Evolutionary conservation across 2,797 vertebrate genomes (phyloP).

Genomic region (Oryzias sinensis): DNA sequence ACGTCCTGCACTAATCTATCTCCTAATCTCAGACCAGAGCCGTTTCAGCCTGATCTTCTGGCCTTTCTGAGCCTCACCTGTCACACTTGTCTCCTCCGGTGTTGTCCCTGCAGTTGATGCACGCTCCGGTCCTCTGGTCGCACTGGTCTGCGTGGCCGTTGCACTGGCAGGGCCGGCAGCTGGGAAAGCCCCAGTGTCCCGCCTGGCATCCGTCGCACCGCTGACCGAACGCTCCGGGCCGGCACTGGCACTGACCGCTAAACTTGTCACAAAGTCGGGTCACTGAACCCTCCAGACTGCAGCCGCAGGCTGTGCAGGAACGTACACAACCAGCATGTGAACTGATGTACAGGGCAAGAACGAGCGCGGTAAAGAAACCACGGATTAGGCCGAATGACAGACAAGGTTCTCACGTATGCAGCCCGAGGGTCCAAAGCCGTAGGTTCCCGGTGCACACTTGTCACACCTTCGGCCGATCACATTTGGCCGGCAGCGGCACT

Average conservation of each 20-base stretch:
- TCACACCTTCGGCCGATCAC: slow-evolving; percentile 87
- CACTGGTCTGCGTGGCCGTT: slow-evolving; percentile 86
- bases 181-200: slow-evolving; percentile 93
- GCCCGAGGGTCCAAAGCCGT: slow-evolving; percentile 87
- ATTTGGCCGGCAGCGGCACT: slow-evolving; percentile 88
- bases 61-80: slow-evolving; percentile 68
- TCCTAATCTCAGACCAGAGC: no score
- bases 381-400: background rate
- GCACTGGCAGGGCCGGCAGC: slow-evolving; percentile 87
- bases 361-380: no score
- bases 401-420: slow-evolving; percentile 82
- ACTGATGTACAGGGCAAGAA: no score
- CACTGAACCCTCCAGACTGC: slow-evolving; percentile 85
- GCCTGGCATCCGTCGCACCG: slow-evolving; percentile 88
- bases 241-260: slow-evolving; percentile 89
- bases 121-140: slow-evolving; percentile 80
- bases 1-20: no score
- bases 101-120: slow-evolving; percentile 83
- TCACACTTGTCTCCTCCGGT: slow-evolving; percentile 87
- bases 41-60: background rate
- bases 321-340: no score
- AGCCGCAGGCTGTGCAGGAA: slow-evolving; percentile 81
- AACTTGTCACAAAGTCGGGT: slow-evolving; percentile 83
- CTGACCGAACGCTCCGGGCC: slow-evolving; percentile 83
- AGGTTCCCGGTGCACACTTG: slow-evolving; percentile 86